A percentile compares a stretch with the other conserved stretches of the same genome.
These are phyloP conservation scores for Lepus americanus DNA, from an alignment of 2,113 vertebrate genomes.

Conservation along the genomic window DNA sequence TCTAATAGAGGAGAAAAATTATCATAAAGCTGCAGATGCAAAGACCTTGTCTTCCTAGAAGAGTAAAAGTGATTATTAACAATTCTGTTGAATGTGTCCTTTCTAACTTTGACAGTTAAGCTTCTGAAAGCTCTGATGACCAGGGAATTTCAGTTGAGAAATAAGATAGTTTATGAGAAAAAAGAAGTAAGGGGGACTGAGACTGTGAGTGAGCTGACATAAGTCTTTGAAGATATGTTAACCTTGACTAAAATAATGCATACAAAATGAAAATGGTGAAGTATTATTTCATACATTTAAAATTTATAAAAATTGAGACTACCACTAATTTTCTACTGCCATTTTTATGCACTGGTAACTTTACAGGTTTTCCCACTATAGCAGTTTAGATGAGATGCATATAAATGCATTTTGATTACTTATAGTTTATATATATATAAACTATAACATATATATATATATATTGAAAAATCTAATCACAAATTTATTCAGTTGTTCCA, in stretches of 20 bases:
- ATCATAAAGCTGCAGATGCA: neutral
- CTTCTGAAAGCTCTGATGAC: constrained; percentile 3
- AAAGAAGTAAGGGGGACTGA: neutral
- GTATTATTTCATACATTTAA: neutral
- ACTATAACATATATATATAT: no score
- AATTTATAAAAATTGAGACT: neutral
- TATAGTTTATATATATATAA: neutral
- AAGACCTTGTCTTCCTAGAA: neutral
- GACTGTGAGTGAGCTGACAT: neutral
- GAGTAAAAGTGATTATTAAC: neutral
- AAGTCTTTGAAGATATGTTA: constrained; percentile 16
- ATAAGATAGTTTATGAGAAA: neutral
- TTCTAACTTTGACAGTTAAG: neutral
- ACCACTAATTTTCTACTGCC: neutral
- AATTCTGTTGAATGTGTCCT: neutral
- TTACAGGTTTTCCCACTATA: neutral
- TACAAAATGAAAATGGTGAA: neutral
- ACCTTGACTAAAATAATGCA: constrained; percentile 3
- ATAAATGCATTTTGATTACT: constrained; percentile 34
- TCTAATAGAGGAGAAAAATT: neutral
- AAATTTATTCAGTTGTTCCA: constrained; percentile 13
- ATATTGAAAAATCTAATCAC: no score
- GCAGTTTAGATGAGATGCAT: neutral
- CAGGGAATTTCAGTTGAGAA: neutral
- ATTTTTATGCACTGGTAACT: neutral